Conservation (phyloP, 2,888 invertebrate species). For the Odontothrips loti region DNA sequence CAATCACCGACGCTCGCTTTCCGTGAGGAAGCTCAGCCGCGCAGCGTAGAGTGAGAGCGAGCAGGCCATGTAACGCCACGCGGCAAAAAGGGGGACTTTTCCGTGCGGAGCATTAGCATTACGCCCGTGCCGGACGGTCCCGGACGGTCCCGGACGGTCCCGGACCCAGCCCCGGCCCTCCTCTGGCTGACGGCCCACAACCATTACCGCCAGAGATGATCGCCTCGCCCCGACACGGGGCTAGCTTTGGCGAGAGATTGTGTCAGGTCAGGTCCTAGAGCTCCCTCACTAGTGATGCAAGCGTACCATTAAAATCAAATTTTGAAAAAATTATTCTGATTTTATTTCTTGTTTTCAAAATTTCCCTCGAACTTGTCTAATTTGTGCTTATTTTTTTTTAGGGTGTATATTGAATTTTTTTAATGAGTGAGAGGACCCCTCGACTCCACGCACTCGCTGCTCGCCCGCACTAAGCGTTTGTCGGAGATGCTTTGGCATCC, state of each 20-base stretch:
- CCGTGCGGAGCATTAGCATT: not conserved
- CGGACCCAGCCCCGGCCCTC: not conserved
- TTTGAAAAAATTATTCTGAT: too few relatives aligned
- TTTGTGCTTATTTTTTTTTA: too few relatives aligned
- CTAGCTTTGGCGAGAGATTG: not conserved
- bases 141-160: too few relatives aligned
- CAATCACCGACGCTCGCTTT: not conserved
- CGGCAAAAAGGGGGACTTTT: not conserved
- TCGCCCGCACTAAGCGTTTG: not conserved
- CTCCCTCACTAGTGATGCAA: too few relatives aligned
- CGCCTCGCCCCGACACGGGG: not conserved
- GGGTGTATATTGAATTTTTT: not conserved
- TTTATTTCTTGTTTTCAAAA: too few relatives aligned
- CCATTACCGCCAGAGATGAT: not conserved
- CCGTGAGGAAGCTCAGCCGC: not conserved
- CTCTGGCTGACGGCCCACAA: not conserved
- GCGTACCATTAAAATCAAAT: too few relatives aligned
- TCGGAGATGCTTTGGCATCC: not conserved
- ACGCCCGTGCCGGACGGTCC: not conserved
- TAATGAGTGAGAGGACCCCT: not conserved
- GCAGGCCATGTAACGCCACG: too few relatives aligned
- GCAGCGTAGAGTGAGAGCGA: not conserved
- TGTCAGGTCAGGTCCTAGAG: not conserved
- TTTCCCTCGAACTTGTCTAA: too few relatives aligned
- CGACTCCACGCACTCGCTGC: not conserved